A percentile compares a stretch with the other conserved stretches of the same genome.
phyloP scores from a whole-genome alignment of 2,888 invertebrate genomes.

The Ormyrus rosae region DNA sequence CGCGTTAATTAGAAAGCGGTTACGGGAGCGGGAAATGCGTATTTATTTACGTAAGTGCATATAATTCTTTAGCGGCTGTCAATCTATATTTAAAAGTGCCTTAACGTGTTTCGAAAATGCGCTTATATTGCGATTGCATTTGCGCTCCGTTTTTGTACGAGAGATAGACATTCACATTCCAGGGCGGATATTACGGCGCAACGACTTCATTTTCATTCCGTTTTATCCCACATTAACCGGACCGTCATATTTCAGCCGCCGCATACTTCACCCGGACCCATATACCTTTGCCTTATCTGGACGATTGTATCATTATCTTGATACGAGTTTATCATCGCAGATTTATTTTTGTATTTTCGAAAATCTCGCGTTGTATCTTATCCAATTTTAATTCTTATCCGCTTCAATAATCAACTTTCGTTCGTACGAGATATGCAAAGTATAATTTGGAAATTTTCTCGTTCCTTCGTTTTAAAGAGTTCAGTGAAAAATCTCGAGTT shows the following conservation, averaged over 20 bases:
- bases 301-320: constrained; percentile 33
- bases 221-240: constrained; percentile 28
- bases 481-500: no score
- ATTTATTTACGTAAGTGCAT: background rate
- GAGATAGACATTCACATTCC: constrained; percentile 39
- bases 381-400: constrained; percentile 10
- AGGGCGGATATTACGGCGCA: constrained; percentile 36
- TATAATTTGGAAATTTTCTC: no score
- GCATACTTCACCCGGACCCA: constrained; percentile 11
- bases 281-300: constrained; percentile 26
- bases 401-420: background rate
- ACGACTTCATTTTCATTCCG: constrained; percentile 40
- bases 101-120: constrained; percentile 10
- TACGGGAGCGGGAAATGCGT: no score
- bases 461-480: no score
- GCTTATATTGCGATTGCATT: constrained; percentile 20
- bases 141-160: background rate
- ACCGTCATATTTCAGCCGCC: constrained; percentile 18
- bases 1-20: no score
- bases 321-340: constrained; percentile 26
- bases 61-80: background rate
- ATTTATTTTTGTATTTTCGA: constrained; percentile 15
- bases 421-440: no score
- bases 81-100: background rate
- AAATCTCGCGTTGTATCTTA: background rate